Conservation (phyloP, 2,797 vertebrate genomes). For the Pelobates cultripes region DNA sequence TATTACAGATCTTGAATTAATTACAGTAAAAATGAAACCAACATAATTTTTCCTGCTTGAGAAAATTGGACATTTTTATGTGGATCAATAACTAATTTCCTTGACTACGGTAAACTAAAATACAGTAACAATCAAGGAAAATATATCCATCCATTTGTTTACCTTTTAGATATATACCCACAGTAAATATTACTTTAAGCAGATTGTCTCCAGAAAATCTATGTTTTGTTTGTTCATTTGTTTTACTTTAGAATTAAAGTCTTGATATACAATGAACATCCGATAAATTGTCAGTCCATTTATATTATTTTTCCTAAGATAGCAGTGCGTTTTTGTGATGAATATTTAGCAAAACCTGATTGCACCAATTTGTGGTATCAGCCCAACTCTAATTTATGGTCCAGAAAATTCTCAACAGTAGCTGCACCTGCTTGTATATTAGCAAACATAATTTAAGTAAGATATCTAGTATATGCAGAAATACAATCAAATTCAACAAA, state of each 20-base stretch:
- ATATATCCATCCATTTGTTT: slow-evolving; percentile 15
- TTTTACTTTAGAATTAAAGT: slow-evolving; percentile 16
- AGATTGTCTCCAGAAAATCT: neutral
- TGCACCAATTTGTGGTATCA: too few relatives aligned
- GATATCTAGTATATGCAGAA: too few relatives aligned
- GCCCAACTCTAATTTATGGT: too few relatives aligned
- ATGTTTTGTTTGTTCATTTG: slow-evolving; percentile 4
- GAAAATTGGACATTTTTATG: slow-evolving; percentile 51
- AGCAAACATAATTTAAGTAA: too few relatives aligned
- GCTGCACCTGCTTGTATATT: too few relatives aligned
- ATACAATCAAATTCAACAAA: too few relatives aligned
- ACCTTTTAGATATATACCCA: slow-evolving; percentile 49
- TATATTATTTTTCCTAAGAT: neutral
- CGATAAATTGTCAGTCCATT: neutral
- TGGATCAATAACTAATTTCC: slow-evolving; percentile 52
- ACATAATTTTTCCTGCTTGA: slow-evolving; percentile 27
- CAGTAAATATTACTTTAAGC: slow-evolving; percentile 22
- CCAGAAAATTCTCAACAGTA: too few relatives aligned
- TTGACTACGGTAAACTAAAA: slow-evolving; percentile 30
- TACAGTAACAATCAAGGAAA: slow-evolving; percentile 41
- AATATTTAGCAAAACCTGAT: too few relatives aligned
- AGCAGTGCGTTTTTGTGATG: too few relatives aligned
- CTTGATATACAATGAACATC: neutral
- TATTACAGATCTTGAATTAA: slow-evolving; percentile 33
- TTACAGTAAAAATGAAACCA: slow-evolving; percentile 24